Percentiles rank a stretch among this genome's conserved stretches.
Conservation (phyloP, 1,140 invertebrate species). For the Sarcophaga bullata region DNA sequence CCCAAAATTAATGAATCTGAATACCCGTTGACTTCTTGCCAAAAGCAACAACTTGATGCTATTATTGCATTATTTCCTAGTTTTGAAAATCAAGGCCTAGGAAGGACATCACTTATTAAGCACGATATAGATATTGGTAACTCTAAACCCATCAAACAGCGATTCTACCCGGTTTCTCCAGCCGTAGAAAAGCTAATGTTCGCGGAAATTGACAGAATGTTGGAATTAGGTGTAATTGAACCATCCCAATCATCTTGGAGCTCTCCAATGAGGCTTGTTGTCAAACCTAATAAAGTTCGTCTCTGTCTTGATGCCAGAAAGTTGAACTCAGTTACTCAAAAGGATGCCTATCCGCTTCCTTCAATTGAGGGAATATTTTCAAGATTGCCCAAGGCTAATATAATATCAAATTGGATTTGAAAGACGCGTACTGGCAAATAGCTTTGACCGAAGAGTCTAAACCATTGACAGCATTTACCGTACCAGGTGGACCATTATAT, state of each 20-base stretch:
- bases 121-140: slow-evolving; percentile 36
- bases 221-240: slow-evolving; percentile 48
- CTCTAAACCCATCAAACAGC: slow-evolving; percentile 36
- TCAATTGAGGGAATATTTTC: slow-evolving; percentile 56
- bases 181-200: slow-evolving; percentile 49
- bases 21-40: background rate
- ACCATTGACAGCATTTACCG: slow-evolving; percentile 63
- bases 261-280: too few species aligned
- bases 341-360: slow-evolving; percentile 53
- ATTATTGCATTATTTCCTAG: too few species aligned
- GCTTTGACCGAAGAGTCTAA: slow-evolving; percentile 41
- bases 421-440: slow-evolving; percentile 36
- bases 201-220: slow-evolving; percentile 50
- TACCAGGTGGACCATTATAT: slow-evolving; percentile 57
- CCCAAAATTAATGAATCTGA: background rate
- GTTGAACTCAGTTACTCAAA: slow-evolving; percentile 51
- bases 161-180: slow-evolving; percentile 45
- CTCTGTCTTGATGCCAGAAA: slow-evolving; percentile 56
- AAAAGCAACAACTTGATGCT: slow-evolving; percentile 15
- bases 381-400: slow-evolving; percentile 45
- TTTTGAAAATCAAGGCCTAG: slow-evolving; percentile 38
- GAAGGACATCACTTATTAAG: slow-evolving; percentile 25
- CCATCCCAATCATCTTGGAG: slow-evolving; percentile 39
- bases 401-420: slow-evolving; percentile 51
- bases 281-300: slow-evolving; percentile 45